These are phyloP conservation scores for Premnoplex brunnescens DNA, from an alignment of 2,797 vertebrate species.

Conservation along the genomic window DNA sequence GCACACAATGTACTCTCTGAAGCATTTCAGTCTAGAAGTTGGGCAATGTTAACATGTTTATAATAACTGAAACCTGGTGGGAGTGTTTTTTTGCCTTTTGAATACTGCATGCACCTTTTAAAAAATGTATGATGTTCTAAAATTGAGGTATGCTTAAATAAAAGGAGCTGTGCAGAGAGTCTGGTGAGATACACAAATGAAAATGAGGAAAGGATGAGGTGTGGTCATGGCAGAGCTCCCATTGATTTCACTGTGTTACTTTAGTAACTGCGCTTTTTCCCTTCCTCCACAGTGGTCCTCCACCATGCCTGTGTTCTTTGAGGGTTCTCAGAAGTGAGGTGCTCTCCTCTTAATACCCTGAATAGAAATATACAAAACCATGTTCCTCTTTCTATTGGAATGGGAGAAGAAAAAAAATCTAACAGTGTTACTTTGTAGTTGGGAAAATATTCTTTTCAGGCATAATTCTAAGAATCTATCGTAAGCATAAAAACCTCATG, in stretches of 20 bases:
- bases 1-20: slow-evolving; percentile 42
- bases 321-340: not conserved
- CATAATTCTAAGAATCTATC: not conserved
- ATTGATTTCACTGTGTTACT: not conserved
- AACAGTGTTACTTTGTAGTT: not conserved
- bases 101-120: not conserved
- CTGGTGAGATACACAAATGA: not conserved
- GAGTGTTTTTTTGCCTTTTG: slow-evolving; percentile 19
- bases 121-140: not conserved
- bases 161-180: fast-evolving
- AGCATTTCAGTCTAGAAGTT: not conserved
- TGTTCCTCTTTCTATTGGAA: not conserved
- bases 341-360: not conserved
- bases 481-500: not conserved
- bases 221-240: not conserved
- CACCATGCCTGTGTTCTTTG: not conserved
- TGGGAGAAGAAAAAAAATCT: not conserved
- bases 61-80: slow-evolving; percentile 17
- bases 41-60: not conserved
- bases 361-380: not conserved
- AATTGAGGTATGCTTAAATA: not conserved
- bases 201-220: not conserved
- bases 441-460: not conserved
- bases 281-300: not conserved
- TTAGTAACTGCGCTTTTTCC: not conserved